A percentile compares a stretch with the other conserved stretches of the same genome.
Conservation (phyloP, 2,113 vertebrate species). For the Phalacrocorax carbo region DNA sequence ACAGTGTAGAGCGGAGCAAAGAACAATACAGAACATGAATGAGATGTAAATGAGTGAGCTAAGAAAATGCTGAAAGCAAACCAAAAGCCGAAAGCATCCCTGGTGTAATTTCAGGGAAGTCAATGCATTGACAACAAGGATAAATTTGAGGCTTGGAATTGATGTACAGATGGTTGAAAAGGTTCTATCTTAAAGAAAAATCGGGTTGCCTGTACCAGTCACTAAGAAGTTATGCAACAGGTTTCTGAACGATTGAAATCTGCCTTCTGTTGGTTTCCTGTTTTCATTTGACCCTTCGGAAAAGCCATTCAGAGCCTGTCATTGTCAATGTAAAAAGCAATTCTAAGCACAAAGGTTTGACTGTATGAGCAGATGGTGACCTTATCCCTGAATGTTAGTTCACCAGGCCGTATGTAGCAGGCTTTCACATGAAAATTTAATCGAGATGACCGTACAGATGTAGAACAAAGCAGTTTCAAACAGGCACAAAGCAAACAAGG, state of each 20-base stretch:
- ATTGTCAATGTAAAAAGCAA: slow-evolving; percentile 17
- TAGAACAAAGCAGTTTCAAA: slow-evolving; percentile 34
- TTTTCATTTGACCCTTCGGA: slow-evolving; percentile 3
- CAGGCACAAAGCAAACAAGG: slow-evolving; percentile 15
- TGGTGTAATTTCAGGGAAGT: neutral
- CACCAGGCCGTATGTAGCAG: neutral
- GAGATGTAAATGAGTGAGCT: neutral
- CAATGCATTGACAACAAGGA: neutral
- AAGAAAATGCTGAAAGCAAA: neutral
- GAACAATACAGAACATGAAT: neutral
- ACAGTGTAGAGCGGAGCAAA: neutral
- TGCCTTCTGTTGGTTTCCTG: slow-evolving; percentile 19
- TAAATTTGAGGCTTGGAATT: neutral
- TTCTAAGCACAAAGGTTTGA: slow-evolving; percentile 36
- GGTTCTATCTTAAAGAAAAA: neutral
- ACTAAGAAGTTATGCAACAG: neutral
- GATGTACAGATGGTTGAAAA: neutral
- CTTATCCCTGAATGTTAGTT: slow-evolving; percentile 19
- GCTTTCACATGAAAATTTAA: slow-evolving; percentile 57
- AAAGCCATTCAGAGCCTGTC: neutral
- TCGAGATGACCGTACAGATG: slow-evolving; percentile 29
- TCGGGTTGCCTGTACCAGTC: neutral
- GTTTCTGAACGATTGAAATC: neutral
- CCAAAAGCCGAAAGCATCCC: neutral
- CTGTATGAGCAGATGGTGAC: slow-evolving; percentile 60